phyloP scores from a whole-genome alignment of 2,113 vertebrate species.

The Pterocles gutturalis region DNA sequence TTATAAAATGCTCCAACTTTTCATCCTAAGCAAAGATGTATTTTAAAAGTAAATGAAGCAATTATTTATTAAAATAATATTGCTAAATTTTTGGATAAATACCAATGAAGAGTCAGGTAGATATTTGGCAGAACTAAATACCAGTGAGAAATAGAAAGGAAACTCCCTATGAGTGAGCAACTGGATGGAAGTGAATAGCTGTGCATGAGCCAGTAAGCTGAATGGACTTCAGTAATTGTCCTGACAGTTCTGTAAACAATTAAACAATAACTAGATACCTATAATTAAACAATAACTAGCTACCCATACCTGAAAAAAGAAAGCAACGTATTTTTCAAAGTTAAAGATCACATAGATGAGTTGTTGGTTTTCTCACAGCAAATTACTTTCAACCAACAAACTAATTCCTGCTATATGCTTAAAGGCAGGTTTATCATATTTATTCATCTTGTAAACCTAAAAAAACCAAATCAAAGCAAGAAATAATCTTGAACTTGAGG shows the following conservation, averaged over 20 bases:
- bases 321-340: not conserved
- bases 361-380: not conserved
- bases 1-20: not conserved
- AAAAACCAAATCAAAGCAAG: not conserved
- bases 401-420: not conserved
- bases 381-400: not conserved
- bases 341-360: not conserved
- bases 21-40: not conserved
- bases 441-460: not conserved
- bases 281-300: too few species aligned
- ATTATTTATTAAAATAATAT: not conserved
- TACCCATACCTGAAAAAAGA: not conserved
- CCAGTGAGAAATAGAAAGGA: not conserved
- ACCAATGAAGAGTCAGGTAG: not conserved
- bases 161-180: not conserved
- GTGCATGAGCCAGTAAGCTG: not conserved
- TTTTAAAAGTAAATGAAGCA: not conserved
- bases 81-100: not conserved
- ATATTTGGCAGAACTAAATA: not conserved
- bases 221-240: not conserved
- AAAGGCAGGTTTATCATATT: not conserved
- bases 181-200: not conserved
- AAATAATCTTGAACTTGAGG: not conserved
- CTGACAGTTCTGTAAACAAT: not conserved
- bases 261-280: not conserved